Evolutionary conservation across 30 jellyfish, hydroid and myxozoan genomes (phyloP), one percentile per base, ranked within the genome.

Genomic region (Aurelia sp.): DNA sequence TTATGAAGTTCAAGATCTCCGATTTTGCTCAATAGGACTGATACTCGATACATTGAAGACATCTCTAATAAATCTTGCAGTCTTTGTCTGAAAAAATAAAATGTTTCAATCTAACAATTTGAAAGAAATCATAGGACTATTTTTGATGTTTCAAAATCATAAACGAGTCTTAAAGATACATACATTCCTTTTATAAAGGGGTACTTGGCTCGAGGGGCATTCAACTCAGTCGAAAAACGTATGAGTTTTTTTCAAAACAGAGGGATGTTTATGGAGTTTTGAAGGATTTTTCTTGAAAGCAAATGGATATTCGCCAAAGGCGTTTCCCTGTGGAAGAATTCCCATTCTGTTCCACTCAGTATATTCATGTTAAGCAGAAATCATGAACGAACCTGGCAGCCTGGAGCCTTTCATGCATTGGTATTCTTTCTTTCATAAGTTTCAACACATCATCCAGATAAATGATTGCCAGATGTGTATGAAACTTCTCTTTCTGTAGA

Each of bases 381-480:
- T 41, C 10, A 10, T 13, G 13, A 12, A 69, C 63, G 31, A 55
- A 88, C 88, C 99, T 90, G 20, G 97, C 95, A 57, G 68, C 81
- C 35, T 75, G 91, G 51, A 90, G 53, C 33, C 84, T 87, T 48
- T 84, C 97, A 61, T 84, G 90, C 90, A 84, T 74, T 59, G 90
- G 93, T 4, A 88, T 89, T 33, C 91, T 67, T 48, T 89, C 97
- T 72, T 90, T 89, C 92, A 94, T 63, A 24, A 94, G 80, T 55
- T 64, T 85, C 76, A 94, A 85, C 35, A 94, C 97, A 53, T 82
- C 91, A 50, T 94, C 97, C 8, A 84, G 80, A 74, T 94, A 94
- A 5, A 90, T 89, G 22, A 78, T 63, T 57, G 99, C 99, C 44
- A 94, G 74, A 75, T 94, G 97, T 3, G 99, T 94, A 57, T 94